Base-by-base conservation (phyloP, 2,888 invertebrate genomes). In the Lucinisca nassula region DNA sequence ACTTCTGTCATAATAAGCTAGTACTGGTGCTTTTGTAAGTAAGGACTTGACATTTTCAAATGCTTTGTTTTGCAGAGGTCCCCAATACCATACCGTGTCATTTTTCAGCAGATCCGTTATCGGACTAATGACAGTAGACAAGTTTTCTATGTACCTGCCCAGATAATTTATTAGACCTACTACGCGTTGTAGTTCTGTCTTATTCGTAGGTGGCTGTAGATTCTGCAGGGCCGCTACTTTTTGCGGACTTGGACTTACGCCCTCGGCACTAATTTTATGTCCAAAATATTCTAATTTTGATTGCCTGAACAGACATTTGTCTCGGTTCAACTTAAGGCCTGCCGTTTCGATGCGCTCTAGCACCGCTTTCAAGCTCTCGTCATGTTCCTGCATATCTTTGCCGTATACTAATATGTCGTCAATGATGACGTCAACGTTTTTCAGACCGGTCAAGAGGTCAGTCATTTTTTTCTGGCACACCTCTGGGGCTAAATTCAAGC, bases 151-250 rank as follows among this genome's bases (percentile, higher is more conserved):
- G 40, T 88, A 92, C 21, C 82, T 51, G 10, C 82, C 88, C 0
- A 91, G 74, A 49, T 91, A 92, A 32, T 90, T 91, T 0, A 92
- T 45, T 83, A 91, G 90, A 0, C 91, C 92, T n/a, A 85, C 30
- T 27, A 80, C 81, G 17, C 82, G 79, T 61, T 83, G 79, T 6
- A 88, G 73, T n/a, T 83, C 82, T 45, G 61, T 76, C 0, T 51
- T 67, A 55, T 82, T 79, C 30, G 67, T n/a, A 24, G 79, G 84
- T 30, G 58, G n/a, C n/a, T 58, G 45, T 79, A 84, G 82, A 10
- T 84, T 81, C 67, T 51, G 17, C 0, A 84, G 67, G 24, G 87
- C 84, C 76, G 79, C 27, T 1, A 84, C 38, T 75, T 88, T 90
- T 38, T 90, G 83, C 12, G 67, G 58, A 27, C 87, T 82, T 21